Evolutionary conservation across 2,888 invertebrate genomes (phyloP).

Genomic region (Stenodema calcarata): DNA sequence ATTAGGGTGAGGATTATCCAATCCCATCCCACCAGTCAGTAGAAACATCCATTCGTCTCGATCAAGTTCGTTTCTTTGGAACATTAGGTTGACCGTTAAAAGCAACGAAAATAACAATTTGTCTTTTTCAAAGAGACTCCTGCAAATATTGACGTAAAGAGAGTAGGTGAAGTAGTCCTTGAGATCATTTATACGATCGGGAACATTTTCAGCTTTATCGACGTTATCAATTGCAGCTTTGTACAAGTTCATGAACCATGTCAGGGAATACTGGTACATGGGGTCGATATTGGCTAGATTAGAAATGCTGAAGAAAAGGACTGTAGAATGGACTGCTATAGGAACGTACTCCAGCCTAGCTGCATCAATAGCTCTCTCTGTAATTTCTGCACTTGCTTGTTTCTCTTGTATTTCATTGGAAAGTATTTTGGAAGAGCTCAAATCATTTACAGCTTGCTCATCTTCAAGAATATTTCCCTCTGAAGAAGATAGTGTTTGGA

Average conservation of each 20-base stretch:
- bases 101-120: conserved; percentile 87
- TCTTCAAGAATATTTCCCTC: conserved; percentile 87
- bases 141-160: conserved; percentile 87
- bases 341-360: conserved; percentile 87
- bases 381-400: conserved; percentile 86
- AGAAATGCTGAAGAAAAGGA: conserved; percentile 90
- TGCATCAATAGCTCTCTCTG: conserved; percentile 87
- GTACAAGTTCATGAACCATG: conserved; percentile 92
- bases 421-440: conserved; percentile 87
- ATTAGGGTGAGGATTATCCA: conserved; percentile 76
- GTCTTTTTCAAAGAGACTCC: conserved; percentile 94
- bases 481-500: conserved; percentile 76
- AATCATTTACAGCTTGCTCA: conserved; percentile 86
- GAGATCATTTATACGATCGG: conserved; percentile 75
- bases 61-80: conserved; percentile 68
- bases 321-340: conserved; percentile 87
- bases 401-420: conserved; percentile 92
- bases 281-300: conserved; percentile 92
- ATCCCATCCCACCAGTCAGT: conserved; percentile 82
- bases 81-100: conserved; percentile 74
- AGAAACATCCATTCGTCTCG: conserved; percentile 82
- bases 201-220: conserved; percentile 82
- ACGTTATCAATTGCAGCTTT: conserved; percentile 85
- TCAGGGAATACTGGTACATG: conserved; percentile 95
- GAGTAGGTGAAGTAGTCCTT: conserved; percentile 85